A percentile compares a stretch with the other conserved stretches of the same genome.
Conservation (phyloP, 1,140 invertebrate species). For the Zelostemma sp. region DNA sequence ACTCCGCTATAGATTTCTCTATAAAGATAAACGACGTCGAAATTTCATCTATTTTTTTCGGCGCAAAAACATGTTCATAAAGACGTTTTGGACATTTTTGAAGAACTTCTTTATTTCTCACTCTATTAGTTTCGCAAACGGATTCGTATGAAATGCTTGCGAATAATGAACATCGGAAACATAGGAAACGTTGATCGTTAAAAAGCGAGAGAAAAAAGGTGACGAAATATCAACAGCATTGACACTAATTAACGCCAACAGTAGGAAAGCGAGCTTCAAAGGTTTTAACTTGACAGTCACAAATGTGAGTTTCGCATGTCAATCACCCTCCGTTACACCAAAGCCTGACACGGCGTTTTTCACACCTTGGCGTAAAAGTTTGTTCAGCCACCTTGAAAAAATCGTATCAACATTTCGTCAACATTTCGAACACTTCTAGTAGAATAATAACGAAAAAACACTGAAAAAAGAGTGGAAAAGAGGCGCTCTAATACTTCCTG, state of each 20-base stretch:
- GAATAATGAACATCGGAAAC: too few species aligned
- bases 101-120: too few species aligned
- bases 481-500: constrained; percentile 36
- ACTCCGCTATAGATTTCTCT: constrained; percentile 27
- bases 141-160: too few species aligned
- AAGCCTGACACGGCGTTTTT: constrained; percentile 39
- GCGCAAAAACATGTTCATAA: too few species aligned
- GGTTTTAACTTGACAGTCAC: constrained; percentile 44
- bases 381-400: neutral
- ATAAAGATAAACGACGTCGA: neutral
- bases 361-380: constrained; percentile 4
- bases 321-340: constrained; percentile 56
- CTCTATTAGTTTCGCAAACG: too few species aligned
- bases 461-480: constrained; percentile 28
- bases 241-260: neutral
- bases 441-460: too few species aligned
- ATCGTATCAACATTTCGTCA: too few species aligned
- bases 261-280: neutral
- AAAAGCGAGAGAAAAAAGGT: too few species aligned
- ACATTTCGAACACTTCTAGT: too few species aligned
- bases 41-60: too few species aligned
- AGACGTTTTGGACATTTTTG: too few species aligned
- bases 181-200: too few species aligned
- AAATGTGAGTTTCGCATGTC: constrained; percentile 64
- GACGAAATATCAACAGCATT: neutral